phyloP scores from a whole-genome alignment of 2,888 invertebrate species.

The Tuta absoluta region DNA sequence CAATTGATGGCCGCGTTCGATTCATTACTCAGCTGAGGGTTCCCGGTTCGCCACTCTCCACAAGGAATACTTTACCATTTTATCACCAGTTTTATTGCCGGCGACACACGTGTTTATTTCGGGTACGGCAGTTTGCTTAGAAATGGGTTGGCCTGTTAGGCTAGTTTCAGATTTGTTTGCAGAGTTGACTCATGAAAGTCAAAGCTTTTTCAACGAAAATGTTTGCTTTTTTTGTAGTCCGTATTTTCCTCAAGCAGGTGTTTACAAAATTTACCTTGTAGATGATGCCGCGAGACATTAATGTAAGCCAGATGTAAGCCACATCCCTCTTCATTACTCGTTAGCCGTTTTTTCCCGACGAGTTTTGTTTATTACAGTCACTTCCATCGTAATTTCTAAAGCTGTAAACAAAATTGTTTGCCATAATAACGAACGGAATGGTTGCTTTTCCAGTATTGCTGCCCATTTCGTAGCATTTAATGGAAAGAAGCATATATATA shows the following conservation, averaged over 20 bases:
- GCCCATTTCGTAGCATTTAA: conserved; percentile 20
- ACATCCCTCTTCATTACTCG: conserved; percentile 23
- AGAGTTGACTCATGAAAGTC: not conserved
- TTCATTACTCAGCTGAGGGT: conserved; percentile 52
- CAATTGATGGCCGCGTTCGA: conserved; percentile 58
- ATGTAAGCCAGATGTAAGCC: conserved; percentile 15
- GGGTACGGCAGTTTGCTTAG: conserved; percentile 28
- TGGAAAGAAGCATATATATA: not conserved
- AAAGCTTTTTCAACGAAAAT: not conserved
- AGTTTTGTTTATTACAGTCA: conserved; percentile 18
- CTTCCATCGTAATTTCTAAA: conserved; percentile 22
- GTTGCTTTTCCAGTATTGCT: conserved; percentile 3
- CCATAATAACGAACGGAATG: conserved; percentile 22
- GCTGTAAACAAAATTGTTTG: conserved; percentile 27
- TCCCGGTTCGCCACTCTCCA: conserved; percentile 44
- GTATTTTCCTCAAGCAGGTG: conserved; percentile 19
- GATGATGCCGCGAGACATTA: conserved; percentile 14
- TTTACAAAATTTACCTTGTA: conserved; percentile 20
- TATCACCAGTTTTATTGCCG: conserved; percentile 51
- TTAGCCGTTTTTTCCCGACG: conserved; percentile 19
- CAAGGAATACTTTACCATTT: conserved; percentile 51
- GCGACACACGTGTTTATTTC: conserved; percentile 37
- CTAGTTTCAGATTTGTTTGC: conserved; percentile 20
- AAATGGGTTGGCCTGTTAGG: conserved; percentile 15
- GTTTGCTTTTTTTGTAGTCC: not conserved